Percentiles rank a stretch among this genome's conserved stretches.
Evolutionary conservation across 2,113 vertebrate species (phyloP).

Genomic region (Cyanoliseus patagonus): DNA sequence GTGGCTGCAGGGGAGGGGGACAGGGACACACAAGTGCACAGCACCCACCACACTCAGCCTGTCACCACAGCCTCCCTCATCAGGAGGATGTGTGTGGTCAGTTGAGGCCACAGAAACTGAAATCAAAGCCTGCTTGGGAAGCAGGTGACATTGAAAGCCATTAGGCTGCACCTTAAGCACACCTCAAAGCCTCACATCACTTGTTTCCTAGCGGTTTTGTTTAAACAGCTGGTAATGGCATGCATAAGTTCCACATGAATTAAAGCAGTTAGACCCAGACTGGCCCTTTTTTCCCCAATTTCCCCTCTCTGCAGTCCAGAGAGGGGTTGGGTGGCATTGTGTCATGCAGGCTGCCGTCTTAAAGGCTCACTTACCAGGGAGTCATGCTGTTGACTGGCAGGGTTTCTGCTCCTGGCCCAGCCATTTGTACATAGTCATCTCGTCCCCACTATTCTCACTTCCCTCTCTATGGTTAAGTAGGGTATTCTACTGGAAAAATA

Average conservation of each 20-base stretch:
- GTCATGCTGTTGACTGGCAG: accelerated
- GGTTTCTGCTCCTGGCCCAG: background rate
- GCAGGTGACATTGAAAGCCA: background rate
- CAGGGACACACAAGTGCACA: accelerated
- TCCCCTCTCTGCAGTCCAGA: background rate
- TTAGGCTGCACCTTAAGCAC: background rate
- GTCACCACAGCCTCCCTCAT: background rate
- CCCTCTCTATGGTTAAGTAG: background rate
- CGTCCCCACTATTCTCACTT: no score
- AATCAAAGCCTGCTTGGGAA: background rate
- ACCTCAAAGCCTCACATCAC: accelerated
- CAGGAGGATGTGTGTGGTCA: background rate
- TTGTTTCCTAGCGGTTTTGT: background rate
- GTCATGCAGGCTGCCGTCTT: background rate
- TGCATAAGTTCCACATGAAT: background rate
- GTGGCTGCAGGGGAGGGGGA: background rate
- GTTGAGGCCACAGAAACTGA: background rate
- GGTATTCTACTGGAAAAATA: background rate
- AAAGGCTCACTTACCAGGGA: background rate
- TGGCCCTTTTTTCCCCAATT: background rate
- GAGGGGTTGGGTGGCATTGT: background rate
- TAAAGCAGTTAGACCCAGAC: background rate
- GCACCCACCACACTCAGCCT: accelerated
- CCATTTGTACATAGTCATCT: background rate
- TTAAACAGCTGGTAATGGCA: background rate